Base-by-base conservation (phyloP, 1,140 invertebrate genomes). In the Neodiprion pinetum region DNA sequence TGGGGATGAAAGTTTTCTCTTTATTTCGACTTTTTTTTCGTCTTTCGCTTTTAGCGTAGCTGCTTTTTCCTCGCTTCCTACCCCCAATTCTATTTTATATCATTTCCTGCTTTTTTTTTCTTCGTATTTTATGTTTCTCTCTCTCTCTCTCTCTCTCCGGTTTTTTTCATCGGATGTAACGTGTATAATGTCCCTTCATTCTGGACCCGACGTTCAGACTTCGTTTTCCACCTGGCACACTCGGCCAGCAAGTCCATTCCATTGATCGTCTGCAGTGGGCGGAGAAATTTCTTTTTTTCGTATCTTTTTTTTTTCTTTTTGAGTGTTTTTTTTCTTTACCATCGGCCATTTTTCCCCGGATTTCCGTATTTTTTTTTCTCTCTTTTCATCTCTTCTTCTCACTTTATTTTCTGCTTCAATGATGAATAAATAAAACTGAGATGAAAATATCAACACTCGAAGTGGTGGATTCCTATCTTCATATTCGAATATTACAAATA, bases 231-330 rank as follows among this genome's bases (percentile, higher is more conserved):
- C 12, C 61, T 7, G 12, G 12, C 17, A 14, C 12, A 65, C 28
- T 40, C 28, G 28, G 5, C 73, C 53, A 74, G 68, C 49, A 49
- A 71, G 67, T 74, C 50, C 67, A 70, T 12, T 67, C 53, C 72
- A 40, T 40, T 40, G 2, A 40, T 40, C 28, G 28, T 49, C 53
- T 74, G 69, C 69, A 73, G 67, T 76, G 73, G 17, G 70, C 40
- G 10, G 72, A 74, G 73, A 65, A 71, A 77, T 74, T 77, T 77
- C 74, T 70, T 72, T 72, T 17, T 53, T 49, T 77, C 53, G 53
- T 50, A 71, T 72, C 72, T 61, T 65, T 73, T 71, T 75, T 47
- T 70, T 21, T 10, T 69, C 12, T 1, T 68, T 28, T 48, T 47
- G 12, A 21, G 28, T 3, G 28, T 17, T 72, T 53, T 72, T n/a